Base-by-base conservation (phyloP, 2,888 invertebrate genomes). In the Mythimna ferrago region DNA sequence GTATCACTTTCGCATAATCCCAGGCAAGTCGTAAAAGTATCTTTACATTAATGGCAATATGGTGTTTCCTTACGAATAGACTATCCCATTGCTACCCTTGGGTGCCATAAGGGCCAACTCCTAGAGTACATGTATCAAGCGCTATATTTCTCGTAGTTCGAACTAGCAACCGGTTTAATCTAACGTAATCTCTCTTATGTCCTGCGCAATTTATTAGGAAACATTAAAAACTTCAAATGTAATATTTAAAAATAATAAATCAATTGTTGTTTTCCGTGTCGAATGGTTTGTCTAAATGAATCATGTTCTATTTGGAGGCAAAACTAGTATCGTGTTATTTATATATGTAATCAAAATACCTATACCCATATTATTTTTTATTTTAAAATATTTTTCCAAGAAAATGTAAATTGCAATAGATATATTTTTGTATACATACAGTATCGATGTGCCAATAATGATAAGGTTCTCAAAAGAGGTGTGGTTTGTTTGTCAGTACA, bases 11-110 rank as follows among this genome's bases (percentile, higher is more conserved):
- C 70, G 7, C 35, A 64, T 73, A 54, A 72, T 70, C 70, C 64
- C 38, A 26, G 32, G 77, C 44, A 48, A 57, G 72, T 64, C 72
- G 66, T 81, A 78, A 74, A 81, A 74, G 66, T 57, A 58, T 67
- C 56, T 64, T 66, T 38, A 66, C 41, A 57, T 71, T 74, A 78
- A 78, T 69, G 66, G 69, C 60, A 54, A 57, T 56, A 67, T 64
- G 73, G 78, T 69, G 73, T 81, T 66, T 21, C 21, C 66, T 81
- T 81, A 62, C 78, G 58, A 71, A 72, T 63, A 63, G 19, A 44
- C 56, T 66, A 81, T 61, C 66, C 11, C 32, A 3, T 75, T 32
- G 6, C 48, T 38, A 58, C 80, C 61, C 81, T n/a, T 6, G 80
- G 58, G 80, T 70, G 58, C 53, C 51, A 58, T 77, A 56, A 21